Base-by-base conservation (phyloP, 92 coral and sea anemone species). In the Heliopora coerulea region DNA sequence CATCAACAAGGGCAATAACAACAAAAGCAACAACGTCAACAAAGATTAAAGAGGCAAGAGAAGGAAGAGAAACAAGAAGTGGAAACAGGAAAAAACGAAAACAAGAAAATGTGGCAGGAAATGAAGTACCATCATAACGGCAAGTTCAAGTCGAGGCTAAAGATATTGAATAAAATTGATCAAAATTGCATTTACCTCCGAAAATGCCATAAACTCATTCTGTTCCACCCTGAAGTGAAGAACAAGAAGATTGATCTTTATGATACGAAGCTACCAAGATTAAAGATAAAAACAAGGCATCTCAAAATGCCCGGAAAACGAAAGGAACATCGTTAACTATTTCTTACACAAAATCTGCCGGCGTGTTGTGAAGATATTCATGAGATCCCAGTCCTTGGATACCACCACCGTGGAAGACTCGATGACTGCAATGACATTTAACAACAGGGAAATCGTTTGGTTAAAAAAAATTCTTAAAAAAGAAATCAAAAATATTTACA, bases 321-420 rank as follows among this genome's bases (percentile, higher is more conserved):
- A 24, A 39, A 23, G 27, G 17, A n/a, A 59, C 28, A 21, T 61
- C 6, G 4, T 32, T 10, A 31, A 8, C 28, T 35, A 56, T 13
- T 59, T 87, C 98, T 88, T 85, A 70, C 77, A 49, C 77, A 86
- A 90, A 93, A 46, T 90, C 98, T 30, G 98, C 95, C 5, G 98
- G 98, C 2, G 98, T 93, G 82, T 93, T 93, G 72, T 93, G 98
- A 50, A 88, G 72, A 62, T 93, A 93, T 75, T 93, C 89, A 62
- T 93, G 98, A 19, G 89, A 86, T 56, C 98, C 98, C 23, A 93
- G 80, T 3, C 98, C 98, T 28, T 86, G 61, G 62, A 90, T 80
- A 0, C 98, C 98, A 8, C 91, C 96, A 15, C 96, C 93, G 67
- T 90, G 96, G 72, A 89, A 93, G 62, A 87, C 95, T 39, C 82